These are phyloP conservation scores for Papilio machaon DNA, from an alignment of 1,140 invertebrate species.

Conservation along the genomic window DNA sequence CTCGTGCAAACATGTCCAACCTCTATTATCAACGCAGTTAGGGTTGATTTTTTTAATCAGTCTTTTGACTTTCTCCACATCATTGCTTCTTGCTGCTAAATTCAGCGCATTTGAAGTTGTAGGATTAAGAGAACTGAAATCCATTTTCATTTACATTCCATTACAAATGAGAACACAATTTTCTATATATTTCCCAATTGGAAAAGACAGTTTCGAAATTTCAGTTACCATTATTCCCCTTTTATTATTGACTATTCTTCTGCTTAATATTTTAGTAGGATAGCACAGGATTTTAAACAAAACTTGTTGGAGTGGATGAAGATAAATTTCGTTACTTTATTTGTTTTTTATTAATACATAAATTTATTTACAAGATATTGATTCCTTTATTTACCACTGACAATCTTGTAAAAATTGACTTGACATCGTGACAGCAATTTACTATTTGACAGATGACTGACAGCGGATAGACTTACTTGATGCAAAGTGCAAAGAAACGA, in stretches of 20 bases:
- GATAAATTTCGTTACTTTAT: neutral
- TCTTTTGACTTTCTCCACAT: slow-evolving; percentile 60
- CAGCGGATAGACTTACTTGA: neutral
- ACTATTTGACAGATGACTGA: neutral
- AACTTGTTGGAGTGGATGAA: neutral
- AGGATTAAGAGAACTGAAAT: slow-evolving; percentile 80
- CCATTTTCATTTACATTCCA: slow-evolving; percentile 56
- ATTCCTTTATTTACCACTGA: too few species aligned
- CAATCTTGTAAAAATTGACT: too few species aligned
- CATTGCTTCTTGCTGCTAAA: slow-evolving; percentile 74
- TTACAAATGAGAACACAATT: neutral
- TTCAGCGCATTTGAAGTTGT: slow-evolving; percentile 71
- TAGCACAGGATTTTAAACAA: too few species aligned
- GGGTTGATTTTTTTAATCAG: slow-evolving; percentile 75
- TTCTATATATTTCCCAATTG: neutral
- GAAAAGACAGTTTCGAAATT: neutral
- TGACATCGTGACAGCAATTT: neutral
- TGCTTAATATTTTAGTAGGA: too few species aligned
- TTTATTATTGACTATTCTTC: too few species aligned
- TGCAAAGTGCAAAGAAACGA: neutral
- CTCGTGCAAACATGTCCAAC: slow-evolving; percentile 79
- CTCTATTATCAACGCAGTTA: slow-evolving; percentile 76
- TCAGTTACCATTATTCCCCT: neutral
- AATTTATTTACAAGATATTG: too few species aligned
- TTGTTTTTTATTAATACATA: too few species aligned